Base-by-base conservation (phyloP, 2,113 vertebrate genomes). In the Meleagris gallopavo region DNA sequence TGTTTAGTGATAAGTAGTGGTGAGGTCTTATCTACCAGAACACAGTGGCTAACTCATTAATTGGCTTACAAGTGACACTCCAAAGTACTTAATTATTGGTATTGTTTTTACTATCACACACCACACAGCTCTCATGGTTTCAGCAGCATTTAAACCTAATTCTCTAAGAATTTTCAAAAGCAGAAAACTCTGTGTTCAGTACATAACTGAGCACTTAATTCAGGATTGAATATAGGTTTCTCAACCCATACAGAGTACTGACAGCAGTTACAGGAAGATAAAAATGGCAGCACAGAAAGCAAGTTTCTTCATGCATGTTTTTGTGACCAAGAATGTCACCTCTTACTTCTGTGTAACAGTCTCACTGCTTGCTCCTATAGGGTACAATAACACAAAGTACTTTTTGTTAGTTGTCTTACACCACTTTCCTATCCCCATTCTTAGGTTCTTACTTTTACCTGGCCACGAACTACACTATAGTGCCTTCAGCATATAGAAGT, bases 321-420 rank as follows among this genome's bases (percentile, higher is more conserved):
- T 1, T 1, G 0, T 38, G 29, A 55, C 40, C 29, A 74, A 30
- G 13, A 61, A 18, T 11, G 5, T 8, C 2, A 27, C 46, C 55
- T 40, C 21, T 21, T 69, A 50, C 62, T 17, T 43, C 41, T 43
- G 16, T 15, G 7, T 5, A 58, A 21, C 3, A 43, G 10, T 9
- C 13, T 20, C 22, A 32, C 18, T 45, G 36, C 8, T 46, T 13
- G 48, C n/a, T 45, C 65, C 46, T 16, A 55, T 20, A 11, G 1
- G 5, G 8, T 24, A 6, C 10, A 84, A 34, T 2, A 4, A 13
- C 5, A 46, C 14, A 81, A 81, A 20, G 6, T 19, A 2, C 3
- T 76, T 34, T 75, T 30, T 57, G 11, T 52, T 75, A 7, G 7
- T 80, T 75, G 34, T 21, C 8, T 62, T n/a, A 48, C 4, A 25